Conservation (phyloP, 1,140 invertebrate species). For the Lepidostoma basale region DNA sequence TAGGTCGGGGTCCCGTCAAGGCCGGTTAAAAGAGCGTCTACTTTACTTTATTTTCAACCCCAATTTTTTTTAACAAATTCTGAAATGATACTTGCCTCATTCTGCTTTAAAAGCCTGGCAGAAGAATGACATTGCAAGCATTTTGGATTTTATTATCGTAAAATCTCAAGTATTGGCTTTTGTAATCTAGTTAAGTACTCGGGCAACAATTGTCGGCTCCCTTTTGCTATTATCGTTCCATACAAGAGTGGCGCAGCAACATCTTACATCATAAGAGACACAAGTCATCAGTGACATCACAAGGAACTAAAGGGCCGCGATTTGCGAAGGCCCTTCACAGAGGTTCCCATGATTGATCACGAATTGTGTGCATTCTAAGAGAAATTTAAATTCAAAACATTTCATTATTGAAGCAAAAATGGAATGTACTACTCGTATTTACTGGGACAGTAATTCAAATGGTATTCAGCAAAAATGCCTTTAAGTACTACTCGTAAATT, state of each 20-base stretch:
- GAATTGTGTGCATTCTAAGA: not conserved
- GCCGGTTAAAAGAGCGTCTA: no score
- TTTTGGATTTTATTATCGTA: not conserved
- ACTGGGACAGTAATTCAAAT: no score
- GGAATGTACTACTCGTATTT: no score
- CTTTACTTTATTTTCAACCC: no score
- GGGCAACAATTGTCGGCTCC: constrained; percentile 21
- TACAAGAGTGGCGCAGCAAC: not conserved
- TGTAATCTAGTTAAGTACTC: constrained; percentile 10
- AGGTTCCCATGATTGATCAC: constrained; percentile 23
- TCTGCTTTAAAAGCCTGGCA: not conserved
- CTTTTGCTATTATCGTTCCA: constrained; percentile 8
- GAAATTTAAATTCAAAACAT: no score
- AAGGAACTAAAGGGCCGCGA: not conserved
- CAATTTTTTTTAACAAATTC: no score
- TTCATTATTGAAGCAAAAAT: no score
- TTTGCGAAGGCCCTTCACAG: constrained; percentile 24
- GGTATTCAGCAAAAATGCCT: no score
- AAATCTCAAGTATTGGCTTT: constrained; percentile 9
- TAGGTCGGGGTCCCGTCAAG: no score
- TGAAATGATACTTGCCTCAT: not conserved
- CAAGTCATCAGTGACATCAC: constrained; percentile 7
- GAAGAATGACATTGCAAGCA: not conserved
- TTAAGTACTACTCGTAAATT: no score
- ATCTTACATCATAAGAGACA: constrained; percentile 19